phyloP scores from a whole-genome alignment of 2,888 invertebrate species.

The Taenaris catops region DNA sequence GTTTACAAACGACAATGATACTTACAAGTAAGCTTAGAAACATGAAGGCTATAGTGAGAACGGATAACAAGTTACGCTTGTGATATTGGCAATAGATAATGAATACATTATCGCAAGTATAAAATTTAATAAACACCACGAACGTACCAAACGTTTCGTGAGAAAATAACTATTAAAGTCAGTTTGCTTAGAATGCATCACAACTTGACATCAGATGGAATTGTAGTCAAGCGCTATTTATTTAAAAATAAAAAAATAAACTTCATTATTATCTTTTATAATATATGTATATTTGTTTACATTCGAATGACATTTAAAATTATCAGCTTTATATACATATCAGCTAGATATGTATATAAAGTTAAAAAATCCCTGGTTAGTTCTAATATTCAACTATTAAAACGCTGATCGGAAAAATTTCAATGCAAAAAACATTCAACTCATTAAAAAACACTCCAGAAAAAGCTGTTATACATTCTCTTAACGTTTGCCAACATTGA shows the following conservation, averaged over 20 bases:
- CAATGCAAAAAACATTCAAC: conserved; percentile 7
- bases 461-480: conserved; percentile 2
- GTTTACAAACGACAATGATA: conserved; percentile 19
- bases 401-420: conserved; percentile 5
- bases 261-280: not conserved
- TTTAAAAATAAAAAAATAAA: not conserved
- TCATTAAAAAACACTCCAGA: conserved; percentile 12
- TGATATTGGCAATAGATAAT: conserved; percentile 16
- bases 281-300: too few species aligned
- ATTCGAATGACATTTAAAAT: too few species aligned
- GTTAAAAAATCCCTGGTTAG: too few species aligned
- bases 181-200: not conserved
- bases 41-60: conserved; percentile 17
- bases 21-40: conserved; percentile 16
- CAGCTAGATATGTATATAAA: too few species aligned
- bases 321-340: too few species aligned
- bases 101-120: conserved; percentile 9
- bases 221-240: too few species aligned
- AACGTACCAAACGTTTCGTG: conserved; percentile 1
- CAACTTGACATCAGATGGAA: too few species aligned
- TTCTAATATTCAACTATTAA: not conserved
- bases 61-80: conserved; percentile 17
- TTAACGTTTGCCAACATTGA: conserved; percentile 15
- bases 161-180: not conserved
- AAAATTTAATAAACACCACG: conserved; percentile 1